Conservation (phyloP, 2,113 vertebrate genomes). For the Carettochelys insculpta region DNA sequence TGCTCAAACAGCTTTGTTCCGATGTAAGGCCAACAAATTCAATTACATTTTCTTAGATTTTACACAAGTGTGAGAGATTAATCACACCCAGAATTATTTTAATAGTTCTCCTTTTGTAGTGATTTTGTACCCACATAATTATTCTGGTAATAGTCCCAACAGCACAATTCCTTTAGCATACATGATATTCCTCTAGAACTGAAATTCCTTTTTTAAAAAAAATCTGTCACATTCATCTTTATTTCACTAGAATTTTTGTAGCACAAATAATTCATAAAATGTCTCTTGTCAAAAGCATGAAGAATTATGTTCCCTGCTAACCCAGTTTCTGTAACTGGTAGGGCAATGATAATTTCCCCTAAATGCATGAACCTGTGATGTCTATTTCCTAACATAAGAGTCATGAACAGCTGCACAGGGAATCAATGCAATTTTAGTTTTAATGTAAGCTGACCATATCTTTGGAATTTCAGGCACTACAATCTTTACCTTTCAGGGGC, state of each 20-base stretch:
- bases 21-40: neutral
- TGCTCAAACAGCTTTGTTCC: neutral
- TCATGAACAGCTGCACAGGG: neutral
- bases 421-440: neutral
- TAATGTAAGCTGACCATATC: neutral
- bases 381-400: neutral
- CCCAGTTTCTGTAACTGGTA: neutral
- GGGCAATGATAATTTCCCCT: neutral
- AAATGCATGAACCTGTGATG: neutral
- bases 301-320: neutral
- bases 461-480: neutral
- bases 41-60: too few relatives aligned
- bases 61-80: neutral
- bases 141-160: neutral
- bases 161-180: neutral
- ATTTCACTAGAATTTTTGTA: neutral
- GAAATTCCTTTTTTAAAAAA: neutral
- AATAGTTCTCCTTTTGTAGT: neutral
- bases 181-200: neutral
- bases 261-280: neutral
- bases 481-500: neutral
- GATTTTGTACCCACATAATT: neutral
- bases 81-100: neutral
- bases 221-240: neutral
- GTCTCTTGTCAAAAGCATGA: neutral